Percentiles rank a stretch among this genome's conserved stretches.
phyloP scores from a whole-genome alignment of 2,888 invertebrate species.

The Acrobasis repandana region DNA sequence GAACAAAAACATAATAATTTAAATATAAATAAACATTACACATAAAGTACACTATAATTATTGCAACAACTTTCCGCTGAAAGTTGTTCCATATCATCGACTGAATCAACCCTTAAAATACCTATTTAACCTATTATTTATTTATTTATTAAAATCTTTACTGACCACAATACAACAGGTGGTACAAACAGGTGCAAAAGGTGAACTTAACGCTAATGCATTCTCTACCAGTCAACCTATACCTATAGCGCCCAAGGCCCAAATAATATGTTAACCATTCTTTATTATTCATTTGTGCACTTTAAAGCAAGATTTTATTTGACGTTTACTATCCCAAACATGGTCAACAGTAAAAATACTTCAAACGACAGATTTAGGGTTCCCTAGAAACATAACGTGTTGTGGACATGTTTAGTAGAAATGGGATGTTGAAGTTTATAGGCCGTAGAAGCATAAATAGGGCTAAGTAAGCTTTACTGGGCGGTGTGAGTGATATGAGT shows the following conservation, averaged over 20 bases:
- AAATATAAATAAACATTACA: too few relatives aligned
- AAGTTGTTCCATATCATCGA: too few relatives aligned
- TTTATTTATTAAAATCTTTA: too few relatives aligned
- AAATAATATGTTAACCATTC: not conserved
- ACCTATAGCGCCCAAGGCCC: not conserved
- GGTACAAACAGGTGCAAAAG: too few relatives aligned
- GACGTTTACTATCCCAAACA: constrained; percentile 37
- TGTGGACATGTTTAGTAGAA: constrained; percentile 68
- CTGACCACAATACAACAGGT: too few relatives aligned
- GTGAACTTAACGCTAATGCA: too few relatives aligned
- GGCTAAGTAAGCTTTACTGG: constrained; percentile 1
- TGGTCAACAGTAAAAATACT: constrained; percentile 62
- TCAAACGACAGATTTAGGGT: constrained; percentile 67
- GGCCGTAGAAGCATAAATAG: constrained; percentile 2
- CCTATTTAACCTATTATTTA: too few relatives aligned
- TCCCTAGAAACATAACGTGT: constrained; percentile 66
- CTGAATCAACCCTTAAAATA: too few relatives aligned
- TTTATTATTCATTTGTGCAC: constrained; percentile 17
- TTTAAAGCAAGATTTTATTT: not conserved
- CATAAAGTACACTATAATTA: too few relatives aligned
- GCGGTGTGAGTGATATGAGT: not conserved
- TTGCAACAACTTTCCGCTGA: too few relatives aligned
- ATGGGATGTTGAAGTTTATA: constrained; percentile 44
- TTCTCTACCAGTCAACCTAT: too few relatives aligned
- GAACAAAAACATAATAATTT: too few relatives aligned